Conservation (phyloP, 2,797 vertebrate genomes). For the Gallinago stenura region DNA sequence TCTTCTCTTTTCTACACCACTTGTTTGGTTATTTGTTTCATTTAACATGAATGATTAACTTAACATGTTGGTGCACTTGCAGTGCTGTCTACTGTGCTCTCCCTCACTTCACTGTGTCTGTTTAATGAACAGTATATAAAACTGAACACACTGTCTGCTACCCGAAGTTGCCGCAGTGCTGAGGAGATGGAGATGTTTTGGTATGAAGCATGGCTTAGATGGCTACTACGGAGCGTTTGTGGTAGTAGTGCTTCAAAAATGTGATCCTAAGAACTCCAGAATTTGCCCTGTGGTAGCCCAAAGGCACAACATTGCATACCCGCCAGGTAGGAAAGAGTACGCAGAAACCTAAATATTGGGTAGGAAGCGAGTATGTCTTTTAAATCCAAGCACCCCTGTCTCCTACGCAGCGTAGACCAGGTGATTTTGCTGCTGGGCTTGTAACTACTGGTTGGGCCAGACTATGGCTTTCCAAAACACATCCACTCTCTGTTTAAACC, state of each 20-base stretch:
- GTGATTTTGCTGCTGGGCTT: rapidly evolving
- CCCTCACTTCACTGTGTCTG: not conserved
- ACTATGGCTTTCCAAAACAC: not conserved
- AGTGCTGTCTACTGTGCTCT: not conserved
- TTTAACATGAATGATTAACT: not conserved
- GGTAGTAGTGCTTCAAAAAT: not conserved
- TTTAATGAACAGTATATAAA: not conserved
- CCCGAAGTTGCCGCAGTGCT: not conserved
- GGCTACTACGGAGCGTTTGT: rapidly evolving
- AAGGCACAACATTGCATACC: not conserved
- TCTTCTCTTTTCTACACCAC: not conserved
- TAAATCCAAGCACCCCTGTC: not conserved
- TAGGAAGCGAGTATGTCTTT: not conserved
- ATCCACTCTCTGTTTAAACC: not conserved
- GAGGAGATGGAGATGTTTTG: not conserved
- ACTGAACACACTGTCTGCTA: not conserved
- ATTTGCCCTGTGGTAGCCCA: not conserved
- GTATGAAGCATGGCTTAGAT: not conserved
- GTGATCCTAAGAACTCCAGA: not conserved
- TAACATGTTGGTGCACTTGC: not conserved
- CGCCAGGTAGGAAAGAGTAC: not conserved
- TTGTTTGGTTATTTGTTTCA: conserved; percentile 26
- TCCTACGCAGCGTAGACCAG: rapidly evolving
- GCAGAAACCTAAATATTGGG: not conserved
- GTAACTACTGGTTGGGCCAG: not conserved